Conservation (phyloP, 2,888 invertebrate genomes). For the Aleiodes alternator region DNA sequence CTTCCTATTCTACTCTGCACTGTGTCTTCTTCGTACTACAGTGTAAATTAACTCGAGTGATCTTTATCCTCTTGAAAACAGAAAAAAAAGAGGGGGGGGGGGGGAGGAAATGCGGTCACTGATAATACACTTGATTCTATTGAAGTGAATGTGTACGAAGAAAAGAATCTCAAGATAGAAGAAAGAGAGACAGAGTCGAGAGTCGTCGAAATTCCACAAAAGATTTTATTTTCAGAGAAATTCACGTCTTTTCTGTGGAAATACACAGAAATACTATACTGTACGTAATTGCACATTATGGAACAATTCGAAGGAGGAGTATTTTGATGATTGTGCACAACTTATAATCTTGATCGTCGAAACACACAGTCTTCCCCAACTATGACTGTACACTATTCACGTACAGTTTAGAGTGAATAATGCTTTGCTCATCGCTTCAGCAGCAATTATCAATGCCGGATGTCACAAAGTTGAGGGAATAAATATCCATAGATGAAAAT, state of each 20-base stretch:
- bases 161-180: conserved; percentile 25
- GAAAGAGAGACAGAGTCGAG: conserved; percentile 18
- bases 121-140: conserved; percentile 18
- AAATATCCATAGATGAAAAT: conserved; percentile 26
- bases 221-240: no score
- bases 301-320: no score
- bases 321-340: no score
- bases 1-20: conserved; percentile 29
- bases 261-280: conserved; percentile 9
- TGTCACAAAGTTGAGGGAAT: conserved; percentile 26
- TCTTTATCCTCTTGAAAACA: conserved; percentile 6
- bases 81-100: conserved; percentile 14
- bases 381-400: no score
- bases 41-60: conserved; percentile 47
- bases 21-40: conserved; percentile 41
- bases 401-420: no score
- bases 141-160: conserved; percentile 11
- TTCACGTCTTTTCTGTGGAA: background rate
- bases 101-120: conserved; percentile 19
- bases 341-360: no score
- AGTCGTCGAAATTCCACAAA: no score
- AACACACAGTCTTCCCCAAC: no score
- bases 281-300: conserved; percentile 17
- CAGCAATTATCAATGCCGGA: no score
- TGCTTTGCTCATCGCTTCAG: no score